Evolutionary conservation across 2,113 vertebrate genomes (phyloP), one percentile per base, ranked within the genome.

Genomic region (Cryptoleucopteryx plumbea): DNA sequence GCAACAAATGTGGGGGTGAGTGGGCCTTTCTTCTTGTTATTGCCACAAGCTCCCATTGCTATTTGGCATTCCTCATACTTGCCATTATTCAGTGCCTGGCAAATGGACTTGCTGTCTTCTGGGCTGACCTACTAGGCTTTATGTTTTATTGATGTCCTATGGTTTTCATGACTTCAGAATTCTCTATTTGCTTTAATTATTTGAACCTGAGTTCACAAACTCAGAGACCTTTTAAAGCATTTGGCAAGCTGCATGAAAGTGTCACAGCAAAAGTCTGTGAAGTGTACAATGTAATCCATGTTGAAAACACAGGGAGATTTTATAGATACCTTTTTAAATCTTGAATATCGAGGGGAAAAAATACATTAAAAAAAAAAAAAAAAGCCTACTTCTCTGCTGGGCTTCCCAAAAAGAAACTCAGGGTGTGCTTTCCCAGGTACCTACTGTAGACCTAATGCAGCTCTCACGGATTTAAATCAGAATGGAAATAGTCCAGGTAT

Each of bases 191-290:
- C 50, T 92, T 86, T 95, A 93, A 95, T 96, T 93, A 81, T 81
- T 94, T 97, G 93, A 96, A 91, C 91, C 43, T 66, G 34, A 85
- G 84, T 96, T 96, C 85, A 80, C 48, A 95, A 58, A 83, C 77
- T 77, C 70, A 2, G 59, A 82, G 77, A 86, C 94, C 92, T 94
- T 87, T 88, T 36, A 73, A 85, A 94, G 66, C 34, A 45, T 47
- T 92, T 95, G 93, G 88, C 89, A 95, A 87, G 71, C 78, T 36
- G 59, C 11, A 4, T n/a, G 22, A 13, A 77, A 72, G 56, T 75
- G 58, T 59, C 82, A 70, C 48, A 70, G 70, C 38, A 38, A 25
- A 82, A 82, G 40, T 17, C 79, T 83, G 45, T 66, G 83, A 93
- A 88, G 50, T 67, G 84, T 74, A 92, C 67, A 31, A 42, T 34